A percentile compares a stretch with the other conserved stretches of the same genome.
Conservation (phyloP, 2,113 vertebrate genomes). For the Labeo catla region DNA sequence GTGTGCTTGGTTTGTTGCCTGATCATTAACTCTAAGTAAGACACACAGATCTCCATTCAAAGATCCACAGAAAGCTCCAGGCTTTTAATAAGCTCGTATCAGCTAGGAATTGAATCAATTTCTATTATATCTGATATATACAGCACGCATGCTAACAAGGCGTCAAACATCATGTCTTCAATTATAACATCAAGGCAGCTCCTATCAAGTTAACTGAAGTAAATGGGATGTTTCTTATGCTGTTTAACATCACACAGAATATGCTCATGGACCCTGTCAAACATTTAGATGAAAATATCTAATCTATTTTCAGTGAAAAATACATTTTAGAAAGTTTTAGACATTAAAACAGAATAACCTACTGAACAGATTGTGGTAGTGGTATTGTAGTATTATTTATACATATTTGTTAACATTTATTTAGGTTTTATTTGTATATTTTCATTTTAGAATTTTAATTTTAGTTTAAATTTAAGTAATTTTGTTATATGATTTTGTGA, state of each 20-base stretch:
- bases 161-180: slow-evolving; percentile 24
- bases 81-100: slow-evolving; percentile 27
- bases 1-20: slow-evolving; percentile 27
- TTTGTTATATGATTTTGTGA: no score
- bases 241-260: slow-evolving; percentile 5
- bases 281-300: background rate
- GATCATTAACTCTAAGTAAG: slow-evolving; percentile 53
- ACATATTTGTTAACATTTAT: background rate
- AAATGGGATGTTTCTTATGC: background rate
- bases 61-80: slow-evolving; percentile 32
- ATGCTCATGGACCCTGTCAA: background rate
- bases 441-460: background rate
- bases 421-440: background rate
- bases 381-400: background rate
- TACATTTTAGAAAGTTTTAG: background rate
- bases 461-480: no score
- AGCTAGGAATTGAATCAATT: background rate
- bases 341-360: background rate
- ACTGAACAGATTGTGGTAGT: background rate
- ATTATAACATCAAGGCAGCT: slow-evolving; percentile 29
- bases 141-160: slow-evolving; percentile 6
- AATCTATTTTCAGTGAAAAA: background rate
- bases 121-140: slow-evolving; percentile 24
- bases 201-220: background rate
- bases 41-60: slow-evolving; percentile 36